Evolutionary conservation across 2,113 vertebrate genomes (phyloP).

Genomic region (Heterocephalus glaber): DNA sequence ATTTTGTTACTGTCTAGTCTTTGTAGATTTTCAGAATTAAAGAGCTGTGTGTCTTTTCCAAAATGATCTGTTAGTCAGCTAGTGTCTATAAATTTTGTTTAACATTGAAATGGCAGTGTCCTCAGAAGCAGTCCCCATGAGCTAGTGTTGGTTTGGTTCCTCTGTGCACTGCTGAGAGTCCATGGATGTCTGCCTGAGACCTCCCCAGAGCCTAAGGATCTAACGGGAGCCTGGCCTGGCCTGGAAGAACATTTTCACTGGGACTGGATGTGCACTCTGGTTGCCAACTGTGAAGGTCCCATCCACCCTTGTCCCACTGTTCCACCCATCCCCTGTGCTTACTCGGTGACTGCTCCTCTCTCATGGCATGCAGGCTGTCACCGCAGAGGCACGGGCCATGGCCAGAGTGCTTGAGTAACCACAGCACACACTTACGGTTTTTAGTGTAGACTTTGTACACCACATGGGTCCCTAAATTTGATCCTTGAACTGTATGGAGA

Average conservation of each 20-base stretch:
- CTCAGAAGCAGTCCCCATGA: neutral
- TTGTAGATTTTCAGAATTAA: neutral
- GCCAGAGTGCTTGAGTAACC: too few relatives aligned
- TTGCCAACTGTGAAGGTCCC: neutral
- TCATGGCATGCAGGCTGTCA: neutral
- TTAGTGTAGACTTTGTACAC: neutral
- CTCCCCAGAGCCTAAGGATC: neutral
- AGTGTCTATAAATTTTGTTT: neutral
- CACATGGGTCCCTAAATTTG: neutral
- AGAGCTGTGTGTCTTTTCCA: neutral
- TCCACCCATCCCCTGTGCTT: too few relatives aligned
- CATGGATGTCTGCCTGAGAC: neutral
- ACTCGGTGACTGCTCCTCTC: accelerated
- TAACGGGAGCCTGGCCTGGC: neutral
- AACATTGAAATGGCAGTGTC: neutral
- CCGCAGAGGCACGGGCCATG: neutral
- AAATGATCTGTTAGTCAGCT: neutral
- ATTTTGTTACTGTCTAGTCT: neutral
- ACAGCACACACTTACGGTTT: neutral
- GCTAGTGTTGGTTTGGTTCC: neutral
- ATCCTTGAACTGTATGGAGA: neutral
- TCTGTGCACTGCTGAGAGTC: neutral
- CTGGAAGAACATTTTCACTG: neutral
- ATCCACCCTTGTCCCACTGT: neutral
- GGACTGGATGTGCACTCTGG: neutral